Evolutionary conservation across 1,140 invertebrate genomes (phyloP).

Genomic region (Leptinotarsa texana): DNA sequence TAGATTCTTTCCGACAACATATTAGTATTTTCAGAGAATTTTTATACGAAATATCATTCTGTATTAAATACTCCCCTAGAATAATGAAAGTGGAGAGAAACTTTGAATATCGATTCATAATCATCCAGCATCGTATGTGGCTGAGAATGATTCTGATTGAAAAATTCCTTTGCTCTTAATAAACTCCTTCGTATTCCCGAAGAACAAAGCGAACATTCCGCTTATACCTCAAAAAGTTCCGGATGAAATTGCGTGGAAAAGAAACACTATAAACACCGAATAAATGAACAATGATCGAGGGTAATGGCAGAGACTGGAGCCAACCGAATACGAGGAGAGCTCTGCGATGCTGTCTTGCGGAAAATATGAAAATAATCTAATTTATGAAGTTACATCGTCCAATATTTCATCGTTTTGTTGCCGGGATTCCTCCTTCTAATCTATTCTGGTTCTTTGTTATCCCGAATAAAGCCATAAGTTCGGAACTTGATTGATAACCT

Average conservation of each 20-base stretch:
- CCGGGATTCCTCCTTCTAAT: constrained; percentile 33
- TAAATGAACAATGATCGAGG: constrained; percentile 45
- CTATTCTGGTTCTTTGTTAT: constrained; percentile 34
- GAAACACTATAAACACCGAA: constrained; percentile 45
- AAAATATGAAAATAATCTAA: constrained; percentile 44
- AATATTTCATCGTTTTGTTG: constrained; percentile 37
- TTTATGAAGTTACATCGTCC: constrained; percentile 39
- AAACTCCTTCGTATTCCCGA: not conserved
- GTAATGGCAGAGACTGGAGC: constrained; percentile 43
- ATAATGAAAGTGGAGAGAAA: too few species aligned
- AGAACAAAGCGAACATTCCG: not conserved
- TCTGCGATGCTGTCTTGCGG: constrained; percentile 15
- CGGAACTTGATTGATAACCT: constrained; percentile 27
- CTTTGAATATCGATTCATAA: too few species aligned
- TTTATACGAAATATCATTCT: too few species aligned
- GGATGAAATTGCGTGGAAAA: constrained; percentile 49
- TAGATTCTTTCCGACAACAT: too few species aligned
- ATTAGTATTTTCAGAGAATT: too few species aligned
- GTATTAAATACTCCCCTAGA: too few species aligned
- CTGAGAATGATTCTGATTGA: too few species aligned
- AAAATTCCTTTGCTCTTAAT: not conserved
- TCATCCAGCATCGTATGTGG: too few species aligned
- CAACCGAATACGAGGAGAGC: constrained; percentile 28
- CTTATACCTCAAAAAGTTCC: constrained; percentile 10
- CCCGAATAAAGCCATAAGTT: constrained; percentile 36